These are phyloP conservation scores for Ophioderma brevispina DNA, from an alignment of 35 echinoderm and acorn worm genomes.

Conservation along the genomic window DNA sequence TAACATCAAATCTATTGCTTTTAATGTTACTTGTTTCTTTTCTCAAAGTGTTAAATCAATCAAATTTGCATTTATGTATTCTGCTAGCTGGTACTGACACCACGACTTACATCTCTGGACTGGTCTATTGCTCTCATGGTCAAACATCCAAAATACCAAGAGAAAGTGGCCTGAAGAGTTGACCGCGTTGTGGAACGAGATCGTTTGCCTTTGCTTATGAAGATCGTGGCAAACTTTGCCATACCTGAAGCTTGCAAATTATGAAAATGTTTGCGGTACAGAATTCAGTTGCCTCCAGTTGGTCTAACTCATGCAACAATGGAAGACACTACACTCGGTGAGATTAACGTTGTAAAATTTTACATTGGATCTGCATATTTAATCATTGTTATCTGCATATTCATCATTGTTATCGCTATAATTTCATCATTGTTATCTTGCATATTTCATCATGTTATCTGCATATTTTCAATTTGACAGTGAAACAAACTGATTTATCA, in stretches of 20 bases:
- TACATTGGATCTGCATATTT: too few relatives aligned
- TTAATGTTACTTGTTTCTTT: too few relatives aligned
- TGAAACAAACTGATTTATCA: too few relatives aligned
- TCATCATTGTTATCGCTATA: too few relatives aligned
- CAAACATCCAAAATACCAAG: constrained; percentile 28
- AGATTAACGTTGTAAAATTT: too few relatives aligned
- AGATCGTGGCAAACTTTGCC: constrained; percentile 36
- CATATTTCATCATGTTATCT: too few relatives aligned
- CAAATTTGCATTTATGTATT: too few relatives aligned
- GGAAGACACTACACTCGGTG: constrained; percentile 20
- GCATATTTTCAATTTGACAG: too few relatives aligned
- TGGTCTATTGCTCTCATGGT: constrained; percentile 3
- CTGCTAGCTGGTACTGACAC: constrained; percentile 41
- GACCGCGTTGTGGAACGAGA: constrained; percentile 33
- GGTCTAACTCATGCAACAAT: constrained; percentile 40
- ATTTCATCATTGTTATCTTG: too few relatives aligned
- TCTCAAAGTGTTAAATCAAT: too few relatives aligned
- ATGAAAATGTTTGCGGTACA: constrained; percentile 26
- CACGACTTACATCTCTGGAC: constrained; percentile 31
- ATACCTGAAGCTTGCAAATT: constrained; percentile 25
- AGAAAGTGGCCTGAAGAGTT: constrained; percentile 25
- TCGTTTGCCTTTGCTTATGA: constrained; percentile 21
- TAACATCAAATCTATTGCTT: too few relatives aligned
- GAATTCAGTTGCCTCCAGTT: constrained; percentile 32
- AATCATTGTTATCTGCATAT: too few relatives aligned